Evolutionary conservation across 2,888 invertebrate genomes (phyloP).

Genomic region (Clistopyga incitator): DNA sequence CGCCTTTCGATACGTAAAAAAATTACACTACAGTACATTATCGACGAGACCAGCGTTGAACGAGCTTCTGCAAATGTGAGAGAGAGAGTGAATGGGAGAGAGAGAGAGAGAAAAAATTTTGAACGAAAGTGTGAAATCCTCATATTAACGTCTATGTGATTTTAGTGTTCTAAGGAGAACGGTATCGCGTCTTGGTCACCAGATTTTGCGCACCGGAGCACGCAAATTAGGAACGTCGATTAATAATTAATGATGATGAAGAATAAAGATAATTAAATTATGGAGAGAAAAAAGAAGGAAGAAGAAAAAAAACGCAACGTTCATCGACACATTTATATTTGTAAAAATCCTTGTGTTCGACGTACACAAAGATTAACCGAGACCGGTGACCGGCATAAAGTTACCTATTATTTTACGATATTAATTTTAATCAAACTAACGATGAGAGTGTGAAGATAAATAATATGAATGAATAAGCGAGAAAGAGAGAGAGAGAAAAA

Average conservation of each 20-base stretch:
- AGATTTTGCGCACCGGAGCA: slow-evolving; percentile 64
- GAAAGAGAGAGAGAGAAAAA: slow-evolving; percentile 27
- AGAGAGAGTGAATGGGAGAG: slow-evolving; percentile 40
- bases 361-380: slow-evolving; percentile 64
- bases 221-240: slow-evolving; percentile 53
- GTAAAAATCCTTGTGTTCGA: slow-evolving; percentile 61
- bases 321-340: slow-evolving; percentile 50
- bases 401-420: slow-evolving; percentile 82
- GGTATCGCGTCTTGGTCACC: slow-evolving; percentile 69
- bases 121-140: slow-evolving; percentile 39
- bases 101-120: slow-evolving; percentile 16
- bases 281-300: neutral
- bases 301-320: no score
- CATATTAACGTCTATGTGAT: slow-evolving; percentile 81
- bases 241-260: slow-evolving; percentile 38
- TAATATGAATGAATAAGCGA: neutral
- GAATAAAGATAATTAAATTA: slow-evolving; percentile 31
- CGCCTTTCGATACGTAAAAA: slow-evolving; percentile 57
- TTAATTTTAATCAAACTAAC: slow-evolving; percentile 81
- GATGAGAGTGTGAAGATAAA: slow-evolving; percentile 65
- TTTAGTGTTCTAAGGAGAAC: slow-evolving; percentile 80
- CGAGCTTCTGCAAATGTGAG: slow-evolving; percentile 46
- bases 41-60: slow-evolving; percentile 54
- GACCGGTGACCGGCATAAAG: slow-evolving; percentile 78
- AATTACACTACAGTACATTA: slow-evolving; percentile 40